Evolutionary conservation across 2,888 invertebrate species (phyloP), one percentile per base, ranked within the genome.

Genomic region (Rhynchonema sp.): DNA sequence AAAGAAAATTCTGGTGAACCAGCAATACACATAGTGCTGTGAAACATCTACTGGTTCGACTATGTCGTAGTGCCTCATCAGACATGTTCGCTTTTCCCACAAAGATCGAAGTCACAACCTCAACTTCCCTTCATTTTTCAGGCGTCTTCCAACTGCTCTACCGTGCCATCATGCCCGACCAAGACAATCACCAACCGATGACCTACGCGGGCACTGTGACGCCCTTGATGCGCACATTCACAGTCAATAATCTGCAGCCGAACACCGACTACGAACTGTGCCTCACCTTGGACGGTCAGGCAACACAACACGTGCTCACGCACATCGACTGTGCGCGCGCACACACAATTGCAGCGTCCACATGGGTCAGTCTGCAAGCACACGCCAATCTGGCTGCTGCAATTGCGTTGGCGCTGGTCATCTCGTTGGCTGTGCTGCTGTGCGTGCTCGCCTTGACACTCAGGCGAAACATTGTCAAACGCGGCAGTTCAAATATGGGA

Each of bases 201-300:
- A 38, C 38, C 29, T 60, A 62, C 49, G 63, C 66, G 9, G 68
- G 66, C 20, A 65, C 66, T 3, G 69, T 69, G 22, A 69, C 67
- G 46, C 68, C 70, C n/a, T 64, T 67, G 52, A 65, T 67, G 25
- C 64, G 66, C 26, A 66, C 64, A 29, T 76, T 73, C 66, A 76
- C 75, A 54, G 70, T 77, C 26, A 70, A 68, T 46, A 70, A 73
- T 55, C 66, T 78, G 20, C 66, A 68, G 60, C 74, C 77, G 13
- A 65, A 69, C 30, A 74, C 75, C 6, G 64, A 64, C 1, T 77
- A 78, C 64, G 73, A 74, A 64, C 71, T 77, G 63, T 78, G 78
- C 65, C 69, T 77, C 28, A 72, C 74, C 23, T 70, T 75, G 46
- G 71, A 74, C 56, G 60, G 67, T 64, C 61, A 69, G 66, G 67